Evolutionary conservation across 2,888 invertebrate species (phyloP).

Genomic region (Limnephilus marmoratus): DNA sequence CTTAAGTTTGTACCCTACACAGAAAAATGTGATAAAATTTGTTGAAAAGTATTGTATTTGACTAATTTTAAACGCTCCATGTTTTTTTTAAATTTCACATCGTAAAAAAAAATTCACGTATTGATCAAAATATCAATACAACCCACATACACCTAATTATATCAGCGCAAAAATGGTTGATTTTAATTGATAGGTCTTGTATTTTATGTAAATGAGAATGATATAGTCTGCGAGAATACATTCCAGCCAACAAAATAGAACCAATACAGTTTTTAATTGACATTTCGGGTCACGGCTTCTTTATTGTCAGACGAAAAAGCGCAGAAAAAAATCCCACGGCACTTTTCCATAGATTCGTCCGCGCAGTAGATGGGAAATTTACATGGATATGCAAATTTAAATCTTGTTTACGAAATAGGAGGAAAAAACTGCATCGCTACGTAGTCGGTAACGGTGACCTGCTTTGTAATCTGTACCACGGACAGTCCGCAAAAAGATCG

Average conservation of each 20-base stretch:
- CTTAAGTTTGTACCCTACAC: not conserved
- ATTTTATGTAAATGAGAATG: not conserved
- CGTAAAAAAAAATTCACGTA: no score
- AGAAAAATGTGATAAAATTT: not conserved
- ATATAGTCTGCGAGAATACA: not conserved
- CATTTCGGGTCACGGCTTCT: slow-evolving; percentile 17
- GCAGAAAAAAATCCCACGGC: slow-evolving; percentile 20
- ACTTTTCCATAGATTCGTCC: not conserved
- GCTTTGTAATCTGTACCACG: slow-evolving; percentile 35
- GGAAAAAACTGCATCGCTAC: slow-evolving; percentile 41
- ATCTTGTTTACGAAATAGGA: slow-evolving; percentile 34
- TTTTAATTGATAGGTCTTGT: not conserved
- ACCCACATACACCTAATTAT: not conserved
- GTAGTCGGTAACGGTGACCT: slow-evolving; percentile 19
- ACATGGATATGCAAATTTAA: slow-evolving; percentile 30
- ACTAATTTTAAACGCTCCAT: no score
- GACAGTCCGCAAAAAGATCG: slow-evolving; percentile 41
- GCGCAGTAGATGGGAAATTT: not conserved
- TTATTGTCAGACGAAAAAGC: slow-evolving; percentile 20
- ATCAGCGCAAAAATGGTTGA: not conserved
- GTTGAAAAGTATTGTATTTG: not conserved
- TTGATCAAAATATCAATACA: not conserved
- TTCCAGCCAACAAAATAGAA: not conserved
- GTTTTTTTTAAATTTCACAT: no score
- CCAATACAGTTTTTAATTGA: slow-evolving; percentile 16